Percentiles rank a stretch among this genome's conserved stretches.
Evolutionary conservation across 2,888 invertebrate genomes (phyloP).

Genomic region (Aplocera efformata): DNA sequence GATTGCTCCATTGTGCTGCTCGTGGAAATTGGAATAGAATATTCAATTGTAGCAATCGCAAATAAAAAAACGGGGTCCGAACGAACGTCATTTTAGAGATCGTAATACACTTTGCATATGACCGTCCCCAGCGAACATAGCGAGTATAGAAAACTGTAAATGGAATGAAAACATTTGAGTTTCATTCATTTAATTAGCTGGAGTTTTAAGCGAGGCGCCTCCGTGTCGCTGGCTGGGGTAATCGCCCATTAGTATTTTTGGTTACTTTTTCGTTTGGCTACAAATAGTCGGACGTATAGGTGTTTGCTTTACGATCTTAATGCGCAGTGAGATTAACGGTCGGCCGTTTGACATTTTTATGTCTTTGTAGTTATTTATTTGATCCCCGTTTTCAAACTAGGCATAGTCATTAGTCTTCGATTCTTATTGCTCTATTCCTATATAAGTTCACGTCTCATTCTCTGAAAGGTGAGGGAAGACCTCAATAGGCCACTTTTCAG

Average conservation of each 20-base stretch:
- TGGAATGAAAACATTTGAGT: slow-evolving; percentile 76
- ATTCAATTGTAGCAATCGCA: slow-evolving; percentile 33
- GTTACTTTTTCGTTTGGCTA: slow-evolving; percentile 36
- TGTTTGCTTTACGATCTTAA: slow-evolving; percentile 7
- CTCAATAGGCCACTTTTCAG: no score
- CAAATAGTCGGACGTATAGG: slow-evolving; percentile 9
- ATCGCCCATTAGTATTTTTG: slow-evolving; percentile 51
- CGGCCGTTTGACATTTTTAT: slow-evolving; percentile 15
- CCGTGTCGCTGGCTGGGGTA: slow-evolving; percentile 53
- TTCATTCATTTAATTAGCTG: slow-evolving; percentile 75
- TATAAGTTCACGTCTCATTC: no score
- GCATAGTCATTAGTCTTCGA: no score
- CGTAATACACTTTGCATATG: slow-evolving; percentile 57
- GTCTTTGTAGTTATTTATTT: slow-evolving; percentile 20
- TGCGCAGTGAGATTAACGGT: slow-evolving; percentile 11
- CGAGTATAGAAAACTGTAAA: slow-evolving; percentile 48
- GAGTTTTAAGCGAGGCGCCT: slow-evolving; percentile 70
- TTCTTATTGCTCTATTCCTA: no score
- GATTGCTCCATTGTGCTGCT: slow-evolving; percentile 27
- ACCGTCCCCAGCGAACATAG: slow-evolving; percentile 51
- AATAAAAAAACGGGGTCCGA: slow-evolving; percentile 32
- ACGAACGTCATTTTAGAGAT: slow-evolving; percentile 41
- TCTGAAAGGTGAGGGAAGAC: no score
- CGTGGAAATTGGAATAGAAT: slow-evolving; percentile 30
- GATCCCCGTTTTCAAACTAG: no score